Evolutionary conservation across 2,797 vertebrate genomes (phyloP), one percentile per base, ranked within the genome.

Genomic region (Glyptemys insculpta): DNA sequence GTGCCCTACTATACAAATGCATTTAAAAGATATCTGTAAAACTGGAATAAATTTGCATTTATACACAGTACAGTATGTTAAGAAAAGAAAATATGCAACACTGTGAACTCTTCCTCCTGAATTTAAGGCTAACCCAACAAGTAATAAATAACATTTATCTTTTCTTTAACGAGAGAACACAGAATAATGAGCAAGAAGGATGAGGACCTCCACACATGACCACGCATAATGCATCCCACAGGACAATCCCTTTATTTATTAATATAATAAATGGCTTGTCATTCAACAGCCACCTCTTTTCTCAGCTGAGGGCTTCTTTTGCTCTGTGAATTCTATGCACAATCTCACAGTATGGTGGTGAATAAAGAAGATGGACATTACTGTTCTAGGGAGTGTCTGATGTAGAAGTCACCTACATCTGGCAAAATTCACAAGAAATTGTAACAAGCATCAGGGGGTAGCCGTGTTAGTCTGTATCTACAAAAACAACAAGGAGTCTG

Each of bases 1-100:
- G 65, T 23, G 5, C 44, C n/a, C 57, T 1, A 12, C 1, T 14
- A 15, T 52, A 15, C 0, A 1, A 25, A 0, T 29, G 86, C 41
- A 6, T 57, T 49, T 15, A 79, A 79, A 79, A n/a, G 10, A 52
- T 11, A 53, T 31, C 9, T 41, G 37, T 41, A 79, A 91, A 83
- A 85, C 21, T 56, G 52, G 34, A 49, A 44, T 78, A 47, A 15
- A 78, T 78, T 47, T 49, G 74, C 74, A 78, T 47, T 29, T 27
- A 78, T 78, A 49, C 15, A 78, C 4, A 29, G 12, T 25, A 76
- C 7, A 27, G 12, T 27, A 44, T 29, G 41, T 78, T 23, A 56
- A 74, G 86, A 79, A 37, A 72, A 37, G 57, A 72, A 41, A 54
- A 1, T 0, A 68, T 2, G 0, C 37, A 5, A 50, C 76, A 85